Percentiles rank a stretch among this genome's conserved stretches.
Evolutionary conservation across 2,113 vertebrate genomes (phyloP).

Genomic region (Mobula hypostoma): DNA sequence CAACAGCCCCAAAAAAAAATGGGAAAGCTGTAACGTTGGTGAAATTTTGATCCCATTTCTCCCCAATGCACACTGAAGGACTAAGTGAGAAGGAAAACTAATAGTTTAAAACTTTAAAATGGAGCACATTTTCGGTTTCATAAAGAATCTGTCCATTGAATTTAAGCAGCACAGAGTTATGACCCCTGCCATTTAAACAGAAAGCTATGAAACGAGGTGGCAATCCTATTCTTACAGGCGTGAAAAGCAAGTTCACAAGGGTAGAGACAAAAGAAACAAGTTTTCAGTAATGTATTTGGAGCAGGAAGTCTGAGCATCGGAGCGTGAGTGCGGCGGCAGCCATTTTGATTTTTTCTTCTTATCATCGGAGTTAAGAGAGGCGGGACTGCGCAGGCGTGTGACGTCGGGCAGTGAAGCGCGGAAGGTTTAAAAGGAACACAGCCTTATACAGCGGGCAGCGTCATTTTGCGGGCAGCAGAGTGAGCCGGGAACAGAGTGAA

Average conservation of each 20-base stretch:
- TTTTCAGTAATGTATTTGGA: background rate
- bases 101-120: background rate
- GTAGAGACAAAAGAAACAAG: background rate
- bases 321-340: too few species aligned
- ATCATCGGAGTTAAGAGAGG: too few species aligned
- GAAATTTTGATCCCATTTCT: background rate
- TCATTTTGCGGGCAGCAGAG: too few species aligned
- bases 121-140: background rate
- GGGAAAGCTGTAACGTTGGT: background rate
- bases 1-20: background rate
- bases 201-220: background rate
- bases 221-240: background rate
- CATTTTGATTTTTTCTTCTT: too few species aligned
- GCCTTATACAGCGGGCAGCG: too few species aligned
- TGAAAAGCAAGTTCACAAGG: background rate
- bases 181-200: background rate
- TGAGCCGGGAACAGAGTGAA: too few species aligned
- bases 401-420: too few species aligned
- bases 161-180: background rate
- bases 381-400: too few species aligned
- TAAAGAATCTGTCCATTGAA: background rate
- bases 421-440: too few species aligned
- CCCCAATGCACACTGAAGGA: background rate
- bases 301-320: too few species aligned
- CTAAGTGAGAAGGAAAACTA: background rate